A percentile compares a stretch with the other conserved stretches of the same genome.
These are phyloP conservation scores for Thecophora atra DNA, from an alignment of 2,888 invertebrate species.

Conservation along the genomic window DNA sequence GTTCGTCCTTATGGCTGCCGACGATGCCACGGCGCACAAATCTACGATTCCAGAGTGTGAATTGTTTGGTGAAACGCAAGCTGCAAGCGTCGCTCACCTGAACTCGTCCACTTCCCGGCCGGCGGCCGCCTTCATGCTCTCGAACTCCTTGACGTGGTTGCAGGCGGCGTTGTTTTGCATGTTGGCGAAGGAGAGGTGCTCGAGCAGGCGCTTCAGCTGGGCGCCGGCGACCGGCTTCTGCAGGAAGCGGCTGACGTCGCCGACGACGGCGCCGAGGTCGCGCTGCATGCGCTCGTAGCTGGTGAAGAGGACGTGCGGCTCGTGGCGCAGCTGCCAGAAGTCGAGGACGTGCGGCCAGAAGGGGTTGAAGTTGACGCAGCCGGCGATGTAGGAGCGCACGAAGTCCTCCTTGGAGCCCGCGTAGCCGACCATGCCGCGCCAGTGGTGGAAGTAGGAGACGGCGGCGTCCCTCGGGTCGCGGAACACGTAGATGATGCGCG, in stretches of 20 bases:
- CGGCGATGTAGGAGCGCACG: conserved; percentile 59
- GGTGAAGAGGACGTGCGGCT: conserved; percentile 58
- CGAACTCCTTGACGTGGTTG: conserved; percentile 61
- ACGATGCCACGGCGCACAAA: conserved; percentile 63
- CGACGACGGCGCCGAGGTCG: conserved; percentile 53
- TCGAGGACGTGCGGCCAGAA: conserved; percentile 62
- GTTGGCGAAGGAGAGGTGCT: conserved; percentile 62
- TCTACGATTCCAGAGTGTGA: conserved; percentile 43
- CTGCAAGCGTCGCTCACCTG: conserved; percentile 47
- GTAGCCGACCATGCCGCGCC: conserved; percentile 61
- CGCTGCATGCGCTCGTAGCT: conserved; percentile 62
- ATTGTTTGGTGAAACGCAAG: background rate
- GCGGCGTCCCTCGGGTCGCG: conserved; percentile 87
- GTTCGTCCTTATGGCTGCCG: conserved; percentile 62
- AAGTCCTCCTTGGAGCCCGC: conserved; percentile 58
- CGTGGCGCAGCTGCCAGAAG: conserved; percentile 60
- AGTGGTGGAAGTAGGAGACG: conserved; percentile 80
- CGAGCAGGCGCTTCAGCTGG: conserved; percentile 50
- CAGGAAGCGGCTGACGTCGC: conserved; percentile 55
- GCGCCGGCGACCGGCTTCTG: conserved; percentile 45
- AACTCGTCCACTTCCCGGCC: conserved; percentile 60
- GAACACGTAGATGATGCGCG: conserved; percentile 78
- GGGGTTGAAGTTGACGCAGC: conserved; percentile 59
- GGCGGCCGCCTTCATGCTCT: conserved; percentile 59
- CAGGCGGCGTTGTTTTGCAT: conserved; percentile 63